These are phyloP conservation scores for Pyrgus malvae DNA, from an alignment of 2,888 invertebrate species.

Conservation along the genomic window DNA sequence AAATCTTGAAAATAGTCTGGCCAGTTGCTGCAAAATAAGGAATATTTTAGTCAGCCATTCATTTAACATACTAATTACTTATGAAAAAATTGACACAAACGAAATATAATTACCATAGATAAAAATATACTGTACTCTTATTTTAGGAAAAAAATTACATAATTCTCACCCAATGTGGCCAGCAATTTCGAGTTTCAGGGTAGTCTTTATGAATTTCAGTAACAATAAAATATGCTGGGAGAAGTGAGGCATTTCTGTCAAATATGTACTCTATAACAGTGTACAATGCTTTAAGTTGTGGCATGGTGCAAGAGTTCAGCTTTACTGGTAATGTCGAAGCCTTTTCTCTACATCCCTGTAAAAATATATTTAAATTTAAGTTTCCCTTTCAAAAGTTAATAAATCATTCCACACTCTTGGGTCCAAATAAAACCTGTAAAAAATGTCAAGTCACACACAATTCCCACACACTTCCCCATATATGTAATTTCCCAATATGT, in stretches of 20 bases:
- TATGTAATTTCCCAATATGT: too few species aligned
- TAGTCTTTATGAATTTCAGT: conserved; percentile 96
- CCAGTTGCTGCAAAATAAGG: conserved; percentile 85
- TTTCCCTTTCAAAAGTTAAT: too few species aligned
- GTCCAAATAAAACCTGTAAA: too few species aligned
- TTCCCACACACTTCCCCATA: too few species aligned
- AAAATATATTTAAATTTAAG: too few species aligned
- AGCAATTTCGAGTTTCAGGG: conserved; percentile 86
- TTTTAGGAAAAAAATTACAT: not conserved
- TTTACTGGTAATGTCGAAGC: conserved; percentile 90
- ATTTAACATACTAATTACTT: too few species aligned
- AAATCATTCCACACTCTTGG: too few species aligned
- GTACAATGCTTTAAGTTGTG: conserved; percentile 90
- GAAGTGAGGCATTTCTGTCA: conserved; percentile 93
- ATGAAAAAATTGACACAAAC: too few species aligned
- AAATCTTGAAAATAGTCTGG: conserved; percentile 92
- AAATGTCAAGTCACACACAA: too few species aligned
- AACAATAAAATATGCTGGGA: conserved; percentile 97
- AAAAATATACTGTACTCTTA: too few species aligned
- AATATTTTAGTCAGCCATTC: not conserved
- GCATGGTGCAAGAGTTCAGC: conserved; percentile 90
- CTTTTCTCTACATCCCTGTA: conserved; percentile 92
- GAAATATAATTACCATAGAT: too few species aligned
- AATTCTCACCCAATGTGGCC: conserved; percentile 93
- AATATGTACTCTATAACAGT: conserved; percentile 94